Base-by-base conservation (phyloP, 2,113 vertebrate species). In the Sciurus niger region DNA sequence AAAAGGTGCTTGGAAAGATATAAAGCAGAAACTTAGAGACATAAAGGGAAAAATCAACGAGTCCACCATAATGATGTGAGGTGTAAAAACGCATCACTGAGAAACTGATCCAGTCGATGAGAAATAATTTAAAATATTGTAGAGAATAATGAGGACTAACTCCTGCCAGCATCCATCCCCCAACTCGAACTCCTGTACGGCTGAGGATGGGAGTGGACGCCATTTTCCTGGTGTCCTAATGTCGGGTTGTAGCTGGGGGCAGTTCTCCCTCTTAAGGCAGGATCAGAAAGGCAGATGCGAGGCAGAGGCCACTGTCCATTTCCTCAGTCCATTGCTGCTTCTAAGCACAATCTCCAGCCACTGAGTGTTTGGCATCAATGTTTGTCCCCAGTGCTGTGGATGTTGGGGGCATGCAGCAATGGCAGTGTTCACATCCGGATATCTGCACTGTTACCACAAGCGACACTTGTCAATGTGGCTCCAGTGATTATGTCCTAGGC, bases 1-100 rank as follows among this genome's bases (percentile, higher is more conserved):
- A 79, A 84, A 77, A 82, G n/a, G 22, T 34, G 82, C 63, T 95
- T 68, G 78, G 83, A 83, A 77, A 60, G 53, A 53, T 46, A 84
- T 46, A 68, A 89, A 86, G n/a, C 79, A 86, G 25, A 28, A 94
- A 77, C 60, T 83, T 34, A 72, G n/a, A 58, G 46, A 77, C n/a
- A 40, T 86, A 25, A 90, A 90, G 16, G 48, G 12, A 43, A 58
- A 63, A 60, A 11, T 16, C 0, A 40, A 72, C 83, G 84, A 92
- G 68, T 63, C 48, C 32, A 40, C 30, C n/a, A n/a, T 60, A 43
- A 72, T 37, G 43, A 55, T 28, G 30, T 46, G n/a, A 96, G 55
- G 79, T 74, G 90, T 48, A 14, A 89, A 89, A 89, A 13, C 70
- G 72, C 10, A 43, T 0, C 25, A 58, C 53, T 37, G 65, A 84